Evolutionary conservation across 2,113 vertebrate species (phyloP), one percentile per base, ranked within the genome.

Genomic region (Solea senegalensis): DNA sequence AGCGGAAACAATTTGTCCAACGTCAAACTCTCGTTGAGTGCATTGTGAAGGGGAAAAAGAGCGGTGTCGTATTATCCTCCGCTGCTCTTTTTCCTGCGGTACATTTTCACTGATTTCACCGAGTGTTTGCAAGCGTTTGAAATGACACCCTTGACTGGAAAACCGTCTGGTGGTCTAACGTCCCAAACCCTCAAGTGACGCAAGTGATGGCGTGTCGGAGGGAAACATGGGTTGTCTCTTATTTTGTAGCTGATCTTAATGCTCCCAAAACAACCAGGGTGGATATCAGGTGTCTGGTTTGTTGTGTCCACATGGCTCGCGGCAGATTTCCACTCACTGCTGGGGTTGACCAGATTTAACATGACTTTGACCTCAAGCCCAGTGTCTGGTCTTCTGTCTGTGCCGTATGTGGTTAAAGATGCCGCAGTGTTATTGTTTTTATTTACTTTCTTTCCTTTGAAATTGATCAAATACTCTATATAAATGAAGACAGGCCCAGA

Each of bases 91-190:
- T 79, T 66, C 67, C 70, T 58, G 14, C 67, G 50, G 6, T 50
- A 3, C 56, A 52, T 69, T 39, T 55, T 75, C 50, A 0, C n/a
- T 60, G 50, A 73, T 51, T 13, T 61, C 15, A 9, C 40, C 53
- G 34, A 58, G 62, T 45, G 71, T 43, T 21, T 53, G 49, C 50
- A 5, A 43, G 39, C 5, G 4, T 50, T 65, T 76, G 43, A 83
- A 78, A 74, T 78, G 61, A 76, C 73, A 64, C 65, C 71, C 56
- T 60, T 52, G 34, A 53, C 50, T 78, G 76, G 76, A 84, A 87
- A 86, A 69, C 26, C 3, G 49, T 73, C 68, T 26, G 68, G 58
- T n/a, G 0, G 60, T 72, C 76, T 58, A 21, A 27, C 3, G 9
- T 52, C 46, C 53, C 40, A 27, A 78, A 81, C 40, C 68, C 72